These are phyloP conservation scores for Aldabrachelys gigantea DNA, from an alignment of 2,113 vertebrate genomes.

Conservation along the genomic window DNA sequence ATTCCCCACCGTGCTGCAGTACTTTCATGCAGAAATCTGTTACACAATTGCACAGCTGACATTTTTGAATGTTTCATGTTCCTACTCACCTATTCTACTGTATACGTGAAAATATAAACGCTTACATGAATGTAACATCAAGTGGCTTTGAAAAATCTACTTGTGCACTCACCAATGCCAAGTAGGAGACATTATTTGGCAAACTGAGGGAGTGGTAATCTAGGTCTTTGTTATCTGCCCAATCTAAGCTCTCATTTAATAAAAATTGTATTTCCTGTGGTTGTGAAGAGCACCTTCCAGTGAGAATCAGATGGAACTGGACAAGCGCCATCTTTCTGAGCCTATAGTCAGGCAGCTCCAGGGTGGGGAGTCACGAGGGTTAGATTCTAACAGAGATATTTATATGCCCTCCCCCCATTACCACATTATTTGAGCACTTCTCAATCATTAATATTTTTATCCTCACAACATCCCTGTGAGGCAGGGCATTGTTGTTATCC, in stretches of 20 bases:
- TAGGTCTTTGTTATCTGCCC: not conserved
- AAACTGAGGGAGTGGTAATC: fast-evolving
- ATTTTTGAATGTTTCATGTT: not conserved
- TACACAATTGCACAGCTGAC: not conserved
- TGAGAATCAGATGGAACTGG: not conserved
- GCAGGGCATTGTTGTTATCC: not conserved
- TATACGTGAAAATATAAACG: not conserved
- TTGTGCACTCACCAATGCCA: not conserved
- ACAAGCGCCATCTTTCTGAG: fast-evolving
- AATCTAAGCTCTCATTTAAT: not conserved
- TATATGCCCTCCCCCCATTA: not conserved
- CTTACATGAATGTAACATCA: fast-evolving
- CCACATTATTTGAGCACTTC: not conserved
- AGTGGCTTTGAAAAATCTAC: fast-evolving
- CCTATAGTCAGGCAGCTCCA: fast-evolving
- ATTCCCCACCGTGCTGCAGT: not conserved
- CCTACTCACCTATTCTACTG: not conserved
- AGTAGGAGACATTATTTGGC: not conserved
- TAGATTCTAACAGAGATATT: fast-evolving
- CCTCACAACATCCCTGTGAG: not conserved
- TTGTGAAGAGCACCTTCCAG: not conserved
- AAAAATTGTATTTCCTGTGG: not conserved
- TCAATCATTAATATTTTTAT: not conserved
- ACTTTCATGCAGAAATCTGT: not conserved
- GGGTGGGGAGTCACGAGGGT: not conserved